phyloP scores from a whole-genome alignment of 2,797 vertebrate species.

The Discoglossus pictus region DNA sequence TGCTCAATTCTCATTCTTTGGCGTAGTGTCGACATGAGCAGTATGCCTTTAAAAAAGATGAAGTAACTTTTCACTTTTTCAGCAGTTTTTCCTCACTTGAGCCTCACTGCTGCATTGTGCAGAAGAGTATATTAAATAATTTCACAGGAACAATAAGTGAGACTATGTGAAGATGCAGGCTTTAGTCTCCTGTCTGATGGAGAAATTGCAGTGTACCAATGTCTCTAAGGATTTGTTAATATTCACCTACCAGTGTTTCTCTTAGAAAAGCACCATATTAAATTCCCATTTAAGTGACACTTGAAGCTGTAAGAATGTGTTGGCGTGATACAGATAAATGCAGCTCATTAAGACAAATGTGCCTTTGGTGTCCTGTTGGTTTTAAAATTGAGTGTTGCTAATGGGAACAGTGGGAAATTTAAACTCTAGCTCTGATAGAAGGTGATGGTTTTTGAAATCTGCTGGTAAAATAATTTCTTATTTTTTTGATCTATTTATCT shows the following conservation, averaged over 20 bases:
- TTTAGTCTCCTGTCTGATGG: constrained; percentile 5
- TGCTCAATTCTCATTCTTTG: no score
- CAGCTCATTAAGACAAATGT: constrained; percentile 17
- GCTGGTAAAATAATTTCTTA: constrained; percentile 16
- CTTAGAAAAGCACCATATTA: constrained; percentile 27
- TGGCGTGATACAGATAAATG: constrained; percentile 39
- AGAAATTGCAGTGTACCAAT: neutral
- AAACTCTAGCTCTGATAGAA: constrained; percentile 9
- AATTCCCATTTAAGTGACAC: constrained; percentile 22
- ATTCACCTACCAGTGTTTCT: constrained; percentile 13
- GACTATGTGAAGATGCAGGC: neutral
- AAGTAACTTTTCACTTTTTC: no score
- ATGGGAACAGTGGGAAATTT: constrained; percentile 19
- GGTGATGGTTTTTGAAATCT: constrained; percentile 15
- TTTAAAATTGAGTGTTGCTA: constrained; percentile 19
- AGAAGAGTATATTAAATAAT: neutral
- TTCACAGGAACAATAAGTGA: neutral
- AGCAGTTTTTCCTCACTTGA: no score
- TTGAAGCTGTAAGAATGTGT: neutral
- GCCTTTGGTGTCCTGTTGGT: constrained; percentile 31
- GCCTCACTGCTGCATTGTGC: neutral
- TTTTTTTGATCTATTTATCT: no score
- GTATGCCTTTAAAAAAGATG: no score
- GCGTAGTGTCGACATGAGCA: no score
- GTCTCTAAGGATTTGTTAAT: constrained; percentile 8